Conservation (phyloP, 2,888 invertebrate genomes). For the Amphimallon solstitiale region DNA sequence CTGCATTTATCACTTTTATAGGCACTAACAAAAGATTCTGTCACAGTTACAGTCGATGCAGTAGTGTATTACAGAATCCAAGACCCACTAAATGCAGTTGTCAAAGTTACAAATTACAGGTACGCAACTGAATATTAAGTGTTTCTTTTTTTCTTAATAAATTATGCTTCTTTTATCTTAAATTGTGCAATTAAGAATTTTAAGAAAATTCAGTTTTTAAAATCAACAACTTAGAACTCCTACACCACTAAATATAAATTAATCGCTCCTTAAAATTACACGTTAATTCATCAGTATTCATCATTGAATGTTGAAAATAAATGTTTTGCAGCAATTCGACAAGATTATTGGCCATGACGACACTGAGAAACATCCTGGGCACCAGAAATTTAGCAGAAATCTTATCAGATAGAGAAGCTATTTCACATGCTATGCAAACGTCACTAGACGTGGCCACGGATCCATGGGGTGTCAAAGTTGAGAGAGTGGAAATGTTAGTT, state of each 20-base stretch:
- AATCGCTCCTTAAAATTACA: too few relatives aligned
- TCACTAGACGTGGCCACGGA: conserved; percentile 88
- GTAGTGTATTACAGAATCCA: conserved; percentile 86
- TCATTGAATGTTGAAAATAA: too few relatives aligned
- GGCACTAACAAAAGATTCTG: conserved; percentile 92
- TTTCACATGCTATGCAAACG: conserved; percentile 90
- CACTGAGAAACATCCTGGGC: conserved; percentile 89
- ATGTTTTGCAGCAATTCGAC: conserved; percentile 88
- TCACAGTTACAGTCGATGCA: conserved; percentile 94
- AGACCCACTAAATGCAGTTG: conserved; percentile 80
- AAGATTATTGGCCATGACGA: conserved; percentile 83
- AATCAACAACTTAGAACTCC: too few relatives aligned
- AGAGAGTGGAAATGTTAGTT: conserved; percentile 92
- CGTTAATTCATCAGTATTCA: too few relatives aligned
- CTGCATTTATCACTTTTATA: conserved; percentile 56
- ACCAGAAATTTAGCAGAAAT: conserved; percentile 92
- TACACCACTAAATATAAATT: too few relatives aligned
- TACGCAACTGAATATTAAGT: too few relatives aligned
- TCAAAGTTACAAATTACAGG: conserved; percentile 80
- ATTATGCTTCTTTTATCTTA: too few relatives aligned
- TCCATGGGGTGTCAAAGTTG: conserved; percentile 94
- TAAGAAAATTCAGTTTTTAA: too few relatives aligned
- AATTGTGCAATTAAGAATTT: too few relatives aligned
- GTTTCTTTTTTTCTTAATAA: too few relatives aligned
- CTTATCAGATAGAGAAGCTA: conserved; percentile 89